Percentiles rank a stretch among this genome's conserved stretches.
Conservation (phyloP, 1,140 invertebrate species). For the Hylaeus volcanicus region DNA sequence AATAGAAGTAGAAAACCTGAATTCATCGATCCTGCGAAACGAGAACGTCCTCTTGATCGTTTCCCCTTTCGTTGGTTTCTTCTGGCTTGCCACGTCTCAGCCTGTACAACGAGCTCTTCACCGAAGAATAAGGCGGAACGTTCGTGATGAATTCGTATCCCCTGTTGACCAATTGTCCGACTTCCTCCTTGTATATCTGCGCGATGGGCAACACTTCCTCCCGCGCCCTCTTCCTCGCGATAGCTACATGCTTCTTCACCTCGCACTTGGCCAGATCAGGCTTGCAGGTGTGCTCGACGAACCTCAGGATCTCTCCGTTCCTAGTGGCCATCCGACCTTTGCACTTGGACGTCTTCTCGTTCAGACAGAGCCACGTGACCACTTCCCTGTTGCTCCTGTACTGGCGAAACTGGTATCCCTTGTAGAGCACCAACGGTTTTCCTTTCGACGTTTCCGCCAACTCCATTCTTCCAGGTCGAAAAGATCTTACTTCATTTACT, state of each 20-base stretch:
- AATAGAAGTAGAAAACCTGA: too few species aligned
- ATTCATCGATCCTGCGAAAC: too few species aligned
- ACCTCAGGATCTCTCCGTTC: not conserved
- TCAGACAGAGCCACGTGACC: not conserved
- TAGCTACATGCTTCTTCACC: not conserved
- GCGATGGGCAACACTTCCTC: not conserved
- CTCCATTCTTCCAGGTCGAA: not conserved
- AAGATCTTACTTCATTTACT: too few species aligned
- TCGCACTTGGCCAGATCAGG: not conserved
- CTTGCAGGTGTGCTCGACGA: not conserved
- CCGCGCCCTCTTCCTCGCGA: not conserved
- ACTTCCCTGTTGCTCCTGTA: not conserved
- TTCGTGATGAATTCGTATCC: not conserved
- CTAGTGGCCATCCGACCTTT: not conserved
- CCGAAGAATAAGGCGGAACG: not conserved
- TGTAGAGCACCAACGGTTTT: not conserved
- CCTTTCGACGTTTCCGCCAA: slow-evolving; percentile 1
- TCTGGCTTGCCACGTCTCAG: not conserved
- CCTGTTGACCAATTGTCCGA: not conserved
- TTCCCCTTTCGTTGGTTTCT: too few species aligned
- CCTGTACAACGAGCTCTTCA: not conserved
- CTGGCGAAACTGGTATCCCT: not conserved
- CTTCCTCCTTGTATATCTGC: slow-evolving; percentile 10
- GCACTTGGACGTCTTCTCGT: not conserved
- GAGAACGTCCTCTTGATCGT: too few species aligned